Conservation (phyloP, 2,888 invertebrate species). For the Rhingia rostrata region DNA sequence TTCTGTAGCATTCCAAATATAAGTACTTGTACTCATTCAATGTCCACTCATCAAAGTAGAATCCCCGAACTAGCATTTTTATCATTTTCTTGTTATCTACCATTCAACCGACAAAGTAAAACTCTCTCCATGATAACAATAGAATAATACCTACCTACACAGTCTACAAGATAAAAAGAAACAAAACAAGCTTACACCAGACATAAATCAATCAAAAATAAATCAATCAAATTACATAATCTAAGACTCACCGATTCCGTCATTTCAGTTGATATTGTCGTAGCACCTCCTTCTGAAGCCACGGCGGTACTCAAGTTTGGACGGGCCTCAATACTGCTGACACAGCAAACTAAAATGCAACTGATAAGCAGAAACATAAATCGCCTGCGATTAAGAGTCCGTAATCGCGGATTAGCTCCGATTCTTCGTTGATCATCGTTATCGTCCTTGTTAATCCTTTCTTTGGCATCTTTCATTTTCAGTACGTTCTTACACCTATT, state of each 20-base stretch:
- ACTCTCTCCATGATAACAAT: neutral
- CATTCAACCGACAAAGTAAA: slow-evolving; percentile 1
- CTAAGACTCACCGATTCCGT: slow-evolving; percentile 48
- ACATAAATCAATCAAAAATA: slow-evolving; percentile 8
- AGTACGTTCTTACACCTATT: slow-evolving; percentile 51
- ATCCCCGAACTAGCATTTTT: neutral
- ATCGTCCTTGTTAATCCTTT: slow-evolving; percentile 50
- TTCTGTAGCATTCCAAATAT: neutral
- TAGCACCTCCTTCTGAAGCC: slow-evolving; percentile 51
- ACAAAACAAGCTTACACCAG: neutral
- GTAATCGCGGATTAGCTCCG: neutral
- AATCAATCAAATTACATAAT: neutral
- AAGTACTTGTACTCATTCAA: neutral
- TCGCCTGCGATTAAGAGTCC: slow-evolving; percentile 23
- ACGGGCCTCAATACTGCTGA: slow-evolving; percentile 79
- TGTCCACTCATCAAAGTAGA: neutral
- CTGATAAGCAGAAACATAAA: slow-evolving; percentile 54
- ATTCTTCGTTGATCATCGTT: slow-evolving; percentile 49
- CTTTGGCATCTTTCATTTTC: slow-evolving; percentile 47
- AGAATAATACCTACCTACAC: neutral
- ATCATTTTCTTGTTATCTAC: neutral
- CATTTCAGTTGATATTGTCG: slow-evolving; percentile 26
- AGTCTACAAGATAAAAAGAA: slow-evolving; percentile 2
- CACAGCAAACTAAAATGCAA: slow-evolving; percentile 77
- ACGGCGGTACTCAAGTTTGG: slow-evolving; percentile 77